Percentiles rank a stretch among this genome's conserved stretches.
phyloP scores from a whole-genome alignment of 2,888 invertebrate species.

The Synergus itoensis region DNA sequence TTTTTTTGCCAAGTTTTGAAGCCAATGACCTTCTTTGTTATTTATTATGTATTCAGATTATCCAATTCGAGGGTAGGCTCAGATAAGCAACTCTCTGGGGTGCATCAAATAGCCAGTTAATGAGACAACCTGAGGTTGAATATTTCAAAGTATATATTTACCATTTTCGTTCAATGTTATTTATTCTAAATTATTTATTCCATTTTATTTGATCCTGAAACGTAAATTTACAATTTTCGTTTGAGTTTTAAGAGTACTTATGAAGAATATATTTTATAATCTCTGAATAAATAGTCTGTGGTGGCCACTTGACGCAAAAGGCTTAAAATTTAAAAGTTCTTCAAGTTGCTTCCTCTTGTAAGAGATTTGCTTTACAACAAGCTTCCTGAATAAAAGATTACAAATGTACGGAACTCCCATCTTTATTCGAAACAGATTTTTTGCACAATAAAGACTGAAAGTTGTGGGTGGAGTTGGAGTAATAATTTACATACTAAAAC shows the following conservation, averaged over 20 bases:
- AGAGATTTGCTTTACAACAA: not conserved
- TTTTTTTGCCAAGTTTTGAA: not conserved
- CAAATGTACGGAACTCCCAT: not conserved
- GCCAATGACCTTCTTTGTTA: not conserved
- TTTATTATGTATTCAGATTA: not conserved
- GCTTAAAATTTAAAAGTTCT: not conserved
- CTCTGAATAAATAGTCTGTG: not conserved
- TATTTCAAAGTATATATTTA: not conserved
- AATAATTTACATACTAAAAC: not conserved
- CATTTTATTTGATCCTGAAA: no score
- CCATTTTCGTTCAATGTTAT: no score
- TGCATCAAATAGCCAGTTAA: not conserved
- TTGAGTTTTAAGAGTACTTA: no score
- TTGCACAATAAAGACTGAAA: not conserved
- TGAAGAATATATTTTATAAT: no score
- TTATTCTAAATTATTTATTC: no score
- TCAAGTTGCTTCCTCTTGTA: not conserved
- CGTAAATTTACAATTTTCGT: no score
- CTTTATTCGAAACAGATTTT: not conserved
- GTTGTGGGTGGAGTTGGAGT: not conserved
- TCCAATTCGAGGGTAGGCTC: not conserved
- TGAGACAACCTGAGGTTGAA: not conserved
- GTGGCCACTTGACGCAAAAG: not conserved
- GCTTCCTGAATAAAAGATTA: constrained; percentile 19
- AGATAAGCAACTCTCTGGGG: not conserved